Percentiles rank a stretch among this genome's conserved stretches.
Conservation (phyloP, 2,888 invertebrate species). For the Hyppa rectilinea region DNA sequence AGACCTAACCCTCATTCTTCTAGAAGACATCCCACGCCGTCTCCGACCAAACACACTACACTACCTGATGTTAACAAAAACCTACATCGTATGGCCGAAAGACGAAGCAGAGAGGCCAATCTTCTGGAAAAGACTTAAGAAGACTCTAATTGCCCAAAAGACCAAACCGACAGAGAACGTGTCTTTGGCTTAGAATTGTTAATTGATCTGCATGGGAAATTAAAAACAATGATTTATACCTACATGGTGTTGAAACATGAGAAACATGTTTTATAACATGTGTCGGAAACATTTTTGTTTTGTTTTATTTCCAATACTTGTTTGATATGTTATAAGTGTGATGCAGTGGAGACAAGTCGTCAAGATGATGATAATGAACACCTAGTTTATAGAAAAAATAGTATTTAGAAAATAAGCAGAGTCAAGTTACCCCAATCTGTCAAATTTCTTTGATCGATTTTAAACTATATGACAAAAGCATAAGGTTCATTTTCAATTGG, state of each 20-base stretch:
- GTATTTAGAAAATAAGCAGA: too few relatives aligned
- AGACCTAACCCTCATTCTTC: conserved; percentile 91
- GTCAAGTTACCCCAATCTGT: too few relatives aligned
- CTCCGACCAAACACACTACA: conserved; percentile 92
- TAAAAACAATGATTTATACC: background rate
- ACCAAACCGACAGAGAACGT: conserved; percentile 74
- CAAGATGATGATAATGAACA: background rate
- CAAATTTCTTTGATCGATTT: too few relatives aligned
- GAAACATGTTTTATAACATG: conserved; percentile 3
- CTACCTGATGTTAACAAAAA: conserved; percentile 93
- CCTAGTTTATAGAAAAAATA: background rate
- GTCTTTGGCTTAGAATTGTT: conserved; percentile 74
- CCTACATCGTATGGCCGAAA: conserved; percentile 93
- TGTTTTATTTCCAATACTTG: background rate
- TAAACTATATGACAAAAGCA: too few relatives aligned
- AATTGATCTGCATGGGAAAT: conserved; percentile 18
- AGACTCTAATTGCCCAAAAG: conserved; percentile 78
- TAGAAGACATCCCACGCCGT: conserved; percentile 92
- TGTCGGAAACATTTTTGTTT: background rate
- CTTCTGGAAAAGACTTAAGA: conserved; percentile 87
- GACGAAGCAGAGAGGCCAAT: conserved; percentile 73
- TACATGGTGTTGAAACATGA: rapidly evolving
- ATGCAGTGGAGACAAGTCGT: background rate
- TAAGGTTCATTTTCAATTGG: too few relatives aligned
- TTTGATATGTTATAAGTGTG: background rate